Base-by-base conservation (phyloP, 2,888 invertebrate genomes). In the Atrina japonica region DNA sequence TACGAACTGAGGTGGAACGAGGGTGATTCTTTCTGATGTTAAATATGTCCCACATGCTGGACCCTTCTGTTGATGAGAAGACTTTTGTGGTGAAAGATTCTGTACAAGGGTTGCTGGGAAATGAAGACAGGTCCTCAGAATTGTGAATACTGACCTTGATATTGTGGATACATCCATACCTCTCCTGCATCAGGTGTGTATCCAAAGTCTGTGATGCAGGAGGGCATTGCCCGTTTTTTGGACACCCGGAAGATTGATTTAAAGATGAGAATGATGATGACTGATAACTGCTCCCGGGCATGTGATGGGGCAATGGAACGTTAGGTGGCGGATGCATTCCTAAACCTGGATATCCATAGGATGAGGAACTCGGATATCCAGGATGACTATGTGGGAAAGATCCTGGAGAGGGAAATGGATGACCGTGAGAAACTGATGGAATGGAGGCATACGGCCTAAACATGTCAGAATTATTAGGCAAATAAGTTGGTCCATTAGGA, bases 211-310 rank as follows among this genome's bases (percentile, higher is more conserved):
- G 80, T 76, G 80, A 82, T 78, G 75, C 82, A 82, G 82, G 82
- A 82, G 82, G 82, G 78, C 79, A 76, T 58, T 74, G 80, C 69
- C 78, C 82, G 82, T 82, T 82, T 82, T 82, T 82, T 82, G 82
- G 80, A 82, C 80, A 82, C 82, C 78, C 77, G 77, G 73, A 71
- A 58, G 73, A 67, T 66, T 82, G 82, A 45, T 72, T 66, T 35
- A 49, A 64, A 30, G 63, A 55, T 49, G 63, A 49, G 35, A 56
- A 53, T 27, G 66, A 43, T 50, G 63, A 35, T 56, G 52, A 29
- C 56, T 45, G 50, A 63, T 45, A 72, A 45, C 75, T 29, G 30
- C 27, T 61, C 18, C 61, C 49, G 0, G 61, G 49, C 30, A 61
- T 61, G 21, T 76, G 61, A 74, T 77, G 18, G 75, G 71, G 55